Conservation (phyloP, 2,888 invertebrate species). For the Lutraria lutraria region DNA sequence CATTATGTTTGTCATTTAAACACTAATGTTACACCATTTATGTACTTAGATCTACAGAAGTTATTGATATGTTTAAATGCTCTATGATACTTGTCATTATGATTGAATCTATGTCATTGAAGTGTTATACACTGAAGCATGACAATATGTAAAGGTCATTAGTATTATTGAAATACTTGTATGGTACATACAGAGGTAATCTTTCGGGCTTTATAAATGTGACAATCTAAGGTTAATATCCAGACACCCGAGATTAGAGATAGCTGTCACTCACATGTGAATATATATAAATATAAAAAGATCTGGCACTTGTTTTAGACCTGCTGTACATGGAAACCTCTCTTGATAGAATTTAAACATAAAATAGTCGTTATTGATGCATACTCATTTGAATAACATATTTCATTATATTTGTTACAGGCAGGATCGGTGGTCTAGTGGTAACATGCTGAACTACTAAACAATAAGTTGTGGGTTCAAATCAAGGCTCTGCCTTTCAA, state of each 20-base stretch:
- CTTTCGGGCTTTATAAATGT: conserved; percentile 31
- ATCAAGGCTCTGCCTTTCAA: no score
- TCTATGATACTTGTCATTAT: conserved; percentile 41
- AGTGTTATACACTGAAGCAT: conserved; percentile 30
- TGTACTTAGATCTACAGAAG: neutral
- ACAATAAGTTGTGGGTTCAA: no score
- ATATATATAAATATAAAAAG: conserved; percentile 12
- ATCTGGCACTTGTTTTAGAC: neutral
- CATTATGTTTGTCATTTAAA: neutral
- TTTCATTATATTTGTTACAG: no score
- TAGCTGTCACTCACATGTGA: conserved; percentile 40
- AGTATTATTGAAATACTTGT: conserved; percentile 35
- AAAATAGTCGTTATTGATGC: neutral
- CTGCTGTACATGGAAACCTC: neutral
- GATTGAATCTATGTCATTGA: conserved; percentile 36
- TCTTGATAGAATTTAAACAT: neutral
- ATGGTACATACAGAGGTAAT: conserved; percentile 33
- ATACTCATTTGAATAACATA: neutral
- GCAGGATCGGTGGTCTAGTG: no score
- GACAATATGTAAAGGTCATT: conserved; percentile 26
- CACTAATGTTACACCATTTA: neutral
- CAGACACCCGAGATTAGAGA: neutral
- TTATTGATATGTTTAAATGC: neutral
- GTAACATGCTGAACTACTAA: no score
- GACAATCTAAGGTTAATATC: conserved; percentile 37